Evolutionary conservation across 2,888 invertebrate genomes (phyloP).

Genomic region (Dryadula phaetusa): DNA sequence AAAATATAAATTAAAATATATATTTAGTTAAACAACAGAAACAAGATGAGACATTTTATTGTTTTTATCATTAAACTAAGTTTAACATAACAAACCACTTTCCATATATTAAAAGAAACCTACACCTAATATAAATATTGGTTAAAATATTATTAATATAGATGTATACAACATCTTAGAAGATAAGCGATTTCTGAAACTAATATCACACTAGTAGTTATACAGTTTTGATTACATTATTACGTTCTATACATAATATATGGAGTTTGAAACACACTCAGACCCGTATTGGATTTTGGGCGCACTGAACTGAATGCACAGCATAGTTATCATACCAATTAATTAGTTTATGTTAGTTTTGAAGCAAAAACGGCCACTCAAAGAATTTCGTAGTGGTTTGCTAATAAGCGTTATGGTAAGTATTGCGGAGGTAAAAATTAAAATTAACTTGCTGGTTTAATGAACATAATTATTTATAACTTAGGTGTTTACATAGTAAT

Average conservation of each 20-base stretch:
- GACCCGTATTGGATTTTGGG: constrained; percentile 28
- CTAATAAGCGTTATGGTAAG: constrained; percentile 13
- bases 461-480: not conserved
- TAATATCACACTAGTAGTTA: constrained; percentile 29
- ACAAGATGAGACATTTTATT: too few relatives aligned
- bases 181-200: constrained; percentile 20
- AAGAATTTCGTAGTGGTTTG: constrained; percentile 19
- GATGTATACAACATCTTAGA: not conserved
- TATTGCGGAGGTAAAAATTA: not conserved
- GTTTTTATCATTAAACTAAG: too few relatives aligned
- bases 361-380: constrained; percentile 27
- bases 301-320: constrained; percentile 34
- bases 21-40: too few relatives aligned
- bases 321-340: constrained; percentile 35
- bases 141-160: not conserved
- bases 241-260: constrained; percentile 33
- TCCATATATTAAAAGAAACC: too few relatives aligned
- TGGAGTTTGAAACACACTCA: constrained; percentile 28
- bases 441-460: not conserved
- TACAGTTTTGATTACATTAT: constrained; percentile 33
- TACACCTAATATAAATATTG: too few relatives aligned
- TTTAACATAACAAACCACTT: too few relatives aligned
- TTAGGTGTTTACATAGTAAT: not conserved
- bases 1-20: too few relatives aligned
- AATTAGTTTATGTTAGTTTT: constrained; percentile 39